These are phyloP conservation scores for Sinella curviseta DNA, from an alignment of 1,140 invertebrate genomes.

Conservation along the genomic window DNA sequence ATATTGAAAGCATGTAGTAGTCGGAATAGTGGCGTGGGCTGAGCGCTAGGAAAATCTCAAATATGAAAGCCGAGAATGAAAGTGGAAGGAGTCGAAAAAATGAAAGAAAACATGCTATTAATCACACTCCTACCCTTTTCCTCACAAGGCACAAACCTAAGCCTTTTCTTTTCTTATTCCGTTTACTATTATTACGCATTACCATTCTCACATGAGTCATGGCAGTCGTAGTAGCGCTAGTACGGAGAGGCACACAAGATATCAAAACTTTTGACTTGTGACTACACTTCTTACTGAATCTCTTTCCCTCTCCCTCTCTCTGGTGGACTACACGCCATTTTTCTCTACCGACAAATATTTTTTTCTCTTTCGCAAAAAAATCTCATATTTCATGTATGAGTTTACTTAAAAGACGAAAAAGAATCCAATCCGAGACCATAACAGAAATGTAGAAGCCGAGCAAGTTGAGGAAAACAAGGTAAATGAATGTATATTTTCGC, in stretches of 20 bases:
- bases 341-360: too few species aligned
- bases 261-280: too few species aligned
- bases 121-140: neutral
- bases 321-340: too few species aligned
- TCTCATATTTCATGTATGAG: constrained; percentile 23
- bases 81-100: constrained; percentile 10
- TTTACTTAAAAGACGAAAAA: neutral
- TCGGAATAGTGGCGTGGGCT: too few species aligned
- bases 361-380: neutral
- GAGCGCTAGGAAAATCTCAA: too few species aligned
- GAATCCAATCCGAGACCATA: neutral
- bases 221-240: neutral
- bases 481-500: neutral
- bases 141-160: neutral
- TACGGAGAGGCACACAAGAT: too few species aligned
- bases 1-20: too few species aligned
- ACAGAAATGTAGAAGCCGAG: neutral
- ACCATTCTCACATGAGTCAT: neutral
- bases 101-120: constrained; percentile 22
- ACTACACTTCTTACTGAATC: too few species aligned
- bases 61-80: too few species aligned
- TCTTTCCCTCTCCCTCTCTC: too few species aligned
- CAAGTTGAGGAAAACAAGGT: too few species aligned
- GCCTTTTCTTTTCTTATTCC: neutral
- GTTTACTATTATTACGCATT: neutral